Conservation (phyloP, 1,140 invertebrate genomes). For the Callitettix versicolor region DNA sequence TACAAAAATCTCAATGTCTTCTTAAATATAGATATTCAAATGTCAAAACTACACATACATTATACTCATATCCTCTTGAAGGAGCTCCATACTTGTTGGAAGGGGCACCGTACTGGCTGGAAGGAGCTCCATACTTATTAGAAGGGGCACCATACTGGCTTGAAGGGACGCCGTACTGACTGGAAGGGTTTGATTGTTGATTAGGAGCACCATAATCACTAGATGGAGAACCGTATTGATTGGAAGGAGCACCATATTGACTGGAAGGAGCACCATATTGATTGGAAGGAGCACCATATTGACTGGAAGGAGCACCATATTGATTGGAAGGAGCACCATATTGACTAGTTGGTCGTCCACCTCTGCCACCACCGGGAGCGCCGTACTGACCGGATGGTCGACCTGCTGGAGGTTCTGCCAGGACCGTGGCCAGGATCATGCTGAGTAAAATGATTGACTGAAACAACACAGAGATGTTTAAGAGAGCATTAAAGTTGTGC, state of each 20-base stretch:
- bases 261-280: slow-evolving; percentile 27
- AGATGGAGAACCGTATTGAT: slow-evolving; percentile 26
- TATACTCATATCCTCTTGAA: background rate
- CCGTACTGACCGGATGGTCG: slow-evolving; percentile 6
- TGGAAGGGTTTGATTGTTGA: slow-evolving; percentile 6
- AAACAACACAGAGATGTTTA: background rate
- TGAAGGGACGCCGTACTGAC: background rate
- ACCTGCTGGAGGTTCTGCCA: slow-evolving; percentile 10
- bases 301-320: slow-evolving; percentile 24
- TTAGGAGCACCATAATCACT: slow-evolving; percentile 14
- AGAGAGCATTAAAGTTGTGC: too few relatives aligned
- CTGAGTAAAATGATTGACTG: slow-evolving; percentile 4
- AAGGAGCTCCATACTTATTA: slow-evolving; percentile 27
- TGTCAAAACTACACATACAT: too few relatives aligned
- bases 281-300: slow-evolving; percentile 5
- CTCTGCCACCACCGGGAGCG: background rate
- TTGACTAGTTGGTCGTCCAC: slow-evolving; percentile 6
- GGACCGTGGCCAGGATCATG: background rate
- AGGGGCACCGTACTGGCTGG: slow-evolving; percentile 27
- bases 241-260: slow-evolving; percentile 27
- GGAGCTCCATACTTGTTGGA: background rate
- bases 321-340: slow-evolving; percentile 17
- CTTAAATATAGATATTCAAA: too few relatives aligned
- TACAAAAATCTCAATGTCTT: too few relatives aligned
- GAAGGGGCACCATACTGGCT: slow-evolving; percentile 11